These are phyloP conservation scores for Phalacrocorax aristotelis DNA, from an alignment of 2,113 vertebrate species.

Conservation along the genomic window DNA sequence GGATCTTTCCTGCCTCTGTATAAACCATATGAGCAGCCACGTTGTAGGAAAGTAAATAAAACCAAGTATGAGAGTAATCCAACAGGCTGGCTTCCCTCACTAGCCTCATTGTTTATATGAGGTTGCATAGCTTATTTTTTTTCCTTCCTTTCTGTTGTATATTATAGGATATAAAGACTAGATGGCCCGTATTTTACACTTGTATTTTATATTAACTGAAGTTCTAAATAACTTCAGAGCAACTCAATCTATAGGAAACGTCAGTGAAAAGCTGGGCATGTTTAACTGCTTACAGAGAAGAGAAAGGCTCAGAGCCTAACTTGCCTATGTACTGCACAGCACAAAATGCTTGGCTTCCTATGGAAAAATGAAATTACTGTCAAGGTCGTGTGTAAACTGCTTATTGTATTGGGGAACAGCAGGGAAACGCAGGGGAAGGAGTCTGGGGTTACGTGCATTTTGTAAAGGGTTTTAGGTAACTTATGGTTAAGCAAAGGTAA, in stretches of 20 bases:
- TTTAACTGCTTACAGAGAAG: not conserved
- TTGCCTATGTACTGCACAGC: not conserved
- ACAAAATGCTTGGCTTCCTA: not conserved
- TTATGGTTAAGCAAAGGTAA: not conserved
- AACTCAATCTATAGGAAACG: not conserved
- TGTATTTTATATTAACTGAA: not conserved
- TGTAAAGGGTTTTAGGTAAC: not conserved
- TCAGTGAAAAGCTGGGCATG: not conserved
- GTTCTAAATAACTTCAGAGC: not conserved
- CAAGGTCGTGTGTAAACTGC: not conserved
- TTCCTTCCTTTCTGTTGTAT: not conserved
- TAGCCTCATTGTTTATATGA: fast-evolving
- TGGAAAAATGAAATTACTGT: not conserved
- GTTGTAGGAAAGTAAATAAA: not conserved
- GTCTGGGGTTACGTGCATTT: not conserved
- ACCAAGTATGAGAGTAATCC: not conserved
- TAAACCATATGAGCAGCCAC: not conserved
- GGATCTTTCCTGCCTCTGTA: not conserved
- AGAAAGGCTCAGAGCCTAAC: not conserved
- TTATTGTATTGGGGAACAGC: not conserved
- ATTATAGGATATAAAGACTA: not conserved
- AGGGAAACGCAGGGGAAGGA: not conserved
- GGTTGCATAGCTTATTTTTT: not conserved
- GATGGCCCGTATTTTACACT: not conserved
- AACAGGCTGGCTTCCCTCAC: not conserved